Conservation (phyloP, 2,888 invertebrate genomes). For the Phortica okadai region DNA sequence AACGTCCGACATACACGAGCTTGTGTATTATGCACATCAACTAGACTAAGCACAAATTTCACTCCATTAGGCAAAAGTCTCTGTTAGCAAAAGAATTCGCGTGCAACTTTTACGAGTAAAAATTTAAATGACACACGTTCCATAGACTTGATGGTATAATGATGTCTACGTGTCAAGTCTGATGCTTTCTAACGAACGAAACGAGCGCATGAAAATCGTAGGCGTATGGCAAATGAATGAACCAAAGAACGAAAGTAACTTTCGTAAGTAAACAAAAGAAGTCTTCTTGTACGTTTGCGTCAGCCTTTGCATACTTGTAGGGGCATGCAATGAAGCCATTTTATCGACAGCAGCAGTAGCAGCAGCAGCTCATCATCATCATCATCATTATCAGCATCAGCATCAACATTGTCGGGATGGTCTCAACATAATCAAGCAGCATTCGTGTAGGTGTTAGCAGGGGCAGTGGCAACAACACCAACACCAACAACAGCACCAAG, state of each 20-base stretch:
- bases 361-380: background rate
- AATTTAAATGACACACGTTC: slow-evolving; percentile 32
- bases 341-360: background rate
- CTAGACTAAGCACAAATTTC: slow-evolving; percentile 48
- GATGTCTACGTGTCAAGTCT: slow-evolving; percentile 63
- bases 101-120: background rate
- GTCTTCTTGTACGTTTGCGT: slow-evolving; percentile 7
- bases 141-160: slow-evolving; percentile 61
- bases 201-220: slow-evolving; percentile 1
- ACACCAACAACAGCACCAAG: background rate
- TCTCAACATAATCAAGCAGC: slow-evolving; percentile 25
- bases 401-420: slow-evolving; percentile 11
- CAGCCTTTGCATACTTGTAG: slow-evolving; percentile 31
- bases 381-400: background rate
- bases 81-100: background rate
- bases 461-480: background rate
- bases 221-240: slow-evolving; percentile 1
- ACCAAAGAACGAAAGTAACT: background rate
- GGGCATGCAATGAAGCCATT: slow-evolving; percentile 27
- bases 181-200: slow-evolving; percentile 15
- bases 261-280: slow-evolving; percentile 25
- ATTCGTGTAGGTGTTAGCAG: background rate
- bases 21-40: slow-evolving; percentile 38
- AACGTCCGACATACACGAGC: background rate
- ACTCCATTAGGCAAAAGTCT: slow-evolving; percentile 45